A percentile compares a stretch with the other conserved stretches of the same genome.
phyloP scores from a whole-genome alignment of 2,888 invertebrate genomes.

The Melieria crassipennis region DNA sequence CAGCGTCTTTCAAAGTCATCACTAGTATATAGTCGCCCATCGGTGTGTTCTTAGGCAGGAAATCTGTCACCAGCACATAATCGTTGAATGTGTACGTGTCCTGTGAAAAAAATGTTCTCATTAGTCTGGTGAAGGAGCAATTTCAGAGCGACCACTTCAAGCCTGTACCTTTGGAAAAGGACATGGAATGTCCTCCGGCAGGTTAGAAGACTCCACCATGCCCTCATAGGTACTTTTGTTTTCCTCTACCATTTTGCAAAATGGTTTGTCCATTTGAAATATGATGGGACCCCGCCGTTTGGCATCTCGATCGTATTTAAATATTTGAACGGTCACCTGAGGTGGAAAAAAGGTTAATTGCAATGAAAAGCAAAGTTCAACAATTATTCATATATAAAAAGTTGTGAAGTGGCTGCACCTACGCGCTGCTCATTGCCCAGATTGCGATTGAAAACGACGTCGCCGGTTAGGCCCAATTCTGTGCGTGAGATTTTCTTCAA shows the following conservation, averaged over 20 bases:
- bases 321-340: slow-evolving; percentile 48
- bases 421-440: slow-evolving; percentile 52
- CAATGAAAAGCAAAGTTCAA: not conserved
- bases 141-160: not conserved
- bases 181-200: slow-evolving; percentile 50
- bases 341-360: not conserved
- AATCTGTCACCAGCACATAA: slow-evolving; percentile 50
- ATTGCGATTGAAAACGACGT: slow-evolving; percentile 49
- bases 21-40: slow-evolving; percentile 52
- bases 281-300: slow-evolving; percentile 43
- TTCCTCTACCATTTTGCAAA: slow-evolving; percentile 35
- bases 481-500: slow-evolving; percentile 53
- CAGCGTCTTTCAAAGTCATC: slow-evolving; percentile 44
- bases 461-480: slow-evolving; percentile 49
- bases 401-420: not conserved
- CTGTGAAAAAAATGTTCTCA: slow-evolving; percentile 26
- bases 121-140: not conserved
- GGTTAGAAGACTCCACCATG: slow-evolving; percentile 47
- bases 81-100: slow-evolving; percentile 49
- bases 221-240: slow-evolving; percentile 51
- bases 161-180: slow-evolving; percentile 50
- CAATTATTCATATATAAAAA: not conserved
- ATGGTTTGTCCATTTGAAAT: slow-evolving; percentile 24
- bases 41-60: slow-evolving; percentile 49
- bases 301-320: slow-evolving; percentile 42